These are phyloP conservation scores for Teleogryllus oceanicus DNA, from an alignment of 2,888 invertebrate species.

Conservation along the genomic window DNA sequence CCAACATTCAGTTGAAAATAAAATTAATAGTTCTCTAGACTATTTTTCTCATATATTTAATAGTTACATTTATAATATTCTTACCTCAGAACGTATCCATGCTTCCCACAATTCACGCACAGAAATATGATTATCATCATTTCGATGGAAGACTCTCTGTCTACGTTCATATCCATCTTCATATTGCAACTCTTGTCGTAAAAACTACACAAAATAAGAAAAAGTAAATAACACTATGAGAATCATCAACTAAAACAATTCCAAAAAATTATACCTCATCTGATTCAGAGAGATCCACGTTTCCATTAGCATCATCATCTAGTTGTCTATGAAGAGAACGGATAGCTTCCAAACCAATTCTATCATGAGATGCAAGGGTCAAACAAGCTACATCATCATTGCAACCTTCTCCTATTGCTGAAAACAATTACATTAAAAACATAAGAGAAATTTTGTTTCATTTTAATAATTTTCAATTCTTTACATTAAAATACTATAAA, in stretches of 20 bases:
- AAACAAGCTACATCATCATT: constrained; percentile 75
- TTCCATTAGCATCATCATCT: constrained; percentile 97
- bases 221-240: background rate
- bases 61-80: background rate
- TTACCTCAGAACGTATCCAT: constrained; percentile 88
- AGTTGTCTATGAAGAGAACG: constrained; percentile 86
- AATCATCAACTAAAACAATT: background rate
- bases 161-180: constrained; percentile 89
- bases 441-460: too few relatives aligned
- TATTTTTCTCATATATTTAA: too few relatives aligned
- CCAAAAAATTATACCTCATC: constrained; percentile 69
- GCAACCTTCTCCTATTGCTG: constrained; percentile 50
- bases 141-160: constrained; percentile 91
- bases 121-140: constrained; percentile 96
- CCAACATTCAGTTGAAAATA: too few relatives aligned
- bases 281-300: constrained; percentile 94
- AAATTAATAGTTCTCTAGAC: too few relatives aligned
- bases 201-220: constrained; percentile 64
- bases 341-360: constrained; percentile 88
- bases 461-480: too few relatives aligned
- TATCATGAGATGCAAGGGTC: constrained; percentile 68
- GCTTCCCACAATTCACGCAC: constrained; percentile 96
- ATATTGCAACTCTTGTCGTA: constrained; percentile 93
- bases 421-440: background rate
- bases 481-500: background rate